Conservation (phyloP, 2,888 invertebrate genomes). For the Acanthococcus lagerstroemiae region DNA sequence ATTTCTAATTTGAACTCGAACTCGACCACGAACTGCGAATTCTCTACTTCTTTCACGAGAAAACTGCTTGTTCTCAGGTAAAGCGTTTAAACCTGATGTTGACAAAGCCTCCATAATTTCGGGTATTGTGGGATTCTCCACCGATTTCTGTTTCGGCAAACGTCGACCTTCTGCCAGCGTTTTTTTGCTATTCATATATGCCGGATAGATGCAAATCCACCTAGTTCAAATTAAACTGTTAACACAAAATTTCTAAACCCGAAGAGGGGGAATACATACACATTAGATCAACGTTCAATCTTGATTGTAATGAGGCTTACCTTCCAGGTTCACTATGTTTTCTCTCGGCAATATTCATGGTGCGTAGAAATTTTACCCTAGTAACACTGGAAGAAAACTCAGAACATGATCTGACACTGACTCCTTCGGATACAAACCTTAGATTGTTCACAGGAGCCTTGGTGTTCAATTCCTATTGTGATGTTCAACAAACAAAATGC, state of each 20-base stretch:
- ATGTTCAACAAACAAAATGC: too few species aligned
- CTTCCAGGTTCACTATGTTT: slow-evolving; percentile 33
- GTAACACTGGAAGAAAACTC: too few species aligned
- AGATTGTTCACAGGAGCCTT: too few species aligned
- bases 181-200: slow-evolving; percentile 89
- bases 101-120: slow-evolving; percentile 90
- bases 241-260: not conserved
- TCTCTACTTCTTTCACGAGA: slow-evolving; percentile 87
- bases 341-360: slow-evolving; percentile 10
- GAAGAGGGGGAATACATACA: too few species aligned
- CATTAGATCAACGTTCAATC: too few species aligned
- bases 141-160: slow-evolving; percentile 70
- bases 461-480: too few species aligned
- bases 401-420: too few species aligned
- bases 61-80: slow-evolving; percentile 87
- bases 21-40: slow-evolving; percentile 69
- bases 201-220: slow-evolving; percentile 96
- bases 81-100: slow-evolving; percentile 70
- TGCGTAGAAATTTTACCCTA: too few species aligned
- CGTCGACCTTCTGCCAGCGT: slow-evolving; percentile 80
- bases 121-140: slow-evolving; percentile 89
- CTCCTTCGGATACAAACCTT: too few species aligned
- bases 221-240: too few species aligned
- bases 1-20: slow-evolving; percentile 83
- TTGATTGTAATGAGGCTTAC: too few species aligned